phyloP scores from a whole-genome alignment of 2,888 invertebrate species.

The Diplolepis rosae region DNA sequence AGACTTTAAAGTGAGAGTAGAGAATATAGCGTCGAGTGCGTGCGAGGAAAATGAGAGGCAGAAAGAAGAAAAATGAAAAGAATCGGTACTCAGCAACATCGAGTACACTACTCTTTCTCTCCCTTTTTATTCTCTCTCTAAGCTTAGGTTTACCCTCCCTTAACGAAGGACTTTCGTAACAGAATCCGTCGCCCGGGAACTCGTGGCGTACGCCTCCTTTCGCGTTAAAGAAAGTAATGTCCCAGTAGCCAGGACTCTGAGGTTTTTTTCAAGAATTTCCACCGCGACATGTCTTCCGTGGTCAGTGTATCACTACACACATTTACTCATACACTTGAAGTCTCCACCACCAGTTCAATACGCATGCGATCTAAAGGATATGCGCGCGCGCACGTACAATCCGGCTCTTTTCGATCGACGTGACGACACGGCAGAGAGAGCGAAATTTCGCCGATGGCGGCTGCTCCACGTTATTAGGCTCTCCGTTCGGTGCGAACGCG shows the following conservation, averaged over 20 bases:
- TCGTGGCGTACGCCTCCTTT: neutral
- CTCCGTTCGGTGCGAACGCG: slow-evolving; percentile 35
- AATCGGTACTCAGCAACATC: slow-evolving; percentile 5
- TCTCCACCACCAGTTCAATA: slow-evolving; percentile 62
- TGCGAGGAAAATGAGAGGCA: slow-evolving; percentile 5
- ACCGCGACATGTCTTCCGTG: slow-evolving; percentile 45
- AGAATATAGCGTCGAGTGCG: slow-evolving; percentile 5
- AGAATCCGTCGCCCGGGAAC: neutral
- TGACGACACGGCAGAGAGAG: slow-evolving; percentile 61
- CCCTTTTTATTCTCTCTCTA: neutral
- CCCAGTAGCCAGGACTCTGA: slow-evolving; percentile 41
- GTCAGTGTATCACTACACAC: slow-evolving; percentile 5
- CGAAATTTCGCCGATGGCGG: slow-evolving; percentile 63
- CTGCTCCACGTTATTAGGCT: slow-evolving; percentile 50
- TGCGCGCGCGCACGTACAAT: slow-evolving; percentile 63
- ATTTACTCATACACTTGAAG: slow-evolving; percentile 20
- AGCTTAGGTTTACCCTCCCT: slow-evolving; percentile 17
- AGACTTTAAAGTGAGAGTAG: neutral
- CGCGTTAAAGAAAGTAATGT: slow-evolving; percentile 43
- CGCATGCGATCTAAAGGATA: slow-evolving; percentile 69
- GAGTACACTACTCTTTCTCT: slow-evolving; percentile 8
- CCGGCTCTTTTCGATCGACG: slow-evolving; percentile 72
- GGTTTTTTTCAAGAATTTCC: slow-evolving; percentile 43
- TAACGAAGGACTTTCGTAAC: neutral
- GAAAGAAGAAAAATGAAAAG: slow-evolving; percentile 8